A percentile compares a stretch with the other conserved stretches of the same genome.
Conservation (phyloP, 2,888 invertebrate species). For the Dorcus hopei region DNA sequence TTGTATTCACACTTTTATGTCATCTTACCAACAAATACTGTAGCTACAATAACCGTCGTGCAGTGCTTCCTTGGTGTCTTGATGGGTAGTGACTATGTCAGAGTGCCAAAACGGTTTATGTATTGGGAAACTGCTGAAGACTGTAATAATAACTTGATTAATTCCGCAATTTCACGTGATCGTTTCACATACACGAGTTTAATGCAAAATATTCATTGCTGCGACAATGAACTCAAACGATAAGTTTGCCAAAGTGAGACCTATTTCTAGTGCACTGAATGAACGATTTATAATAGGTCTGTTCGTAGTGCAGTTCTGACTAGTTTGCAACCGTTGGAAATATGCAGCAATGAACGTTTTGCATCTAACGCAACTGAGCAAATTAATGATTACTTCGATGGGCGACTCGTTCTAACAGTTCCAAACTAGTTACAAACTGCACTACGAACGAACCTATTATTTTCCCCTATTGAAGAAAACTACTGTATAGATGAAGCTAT, state of each 20-base stretch:
- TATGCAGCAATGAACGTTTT: no score
- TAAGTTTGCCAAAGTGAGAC: slow-evolving; percentile 29
- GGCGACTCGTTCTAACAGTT: no score
- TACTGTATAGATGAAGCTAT: slow-evolving; percentile 36
- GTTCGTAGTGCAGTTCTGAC: no score
- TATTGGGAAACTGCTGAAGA: slow-evolving; percentile 29
- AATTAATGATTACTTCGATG: no score
- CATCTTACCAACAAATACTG: background rate
- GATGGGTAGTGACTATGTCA: slow-evolving; percentile 26
- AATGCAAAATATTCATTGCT: slow-evolving; percentile 29
- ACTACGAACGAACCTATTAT: no score
- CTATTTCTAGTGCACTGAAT: slow-evolving; percentile 22
- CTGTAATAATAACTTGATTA: slow-evolving; percentile 20
- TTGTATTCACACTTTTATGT: background rate
- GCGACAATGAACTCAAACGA: slow-evolving; percentile 26
- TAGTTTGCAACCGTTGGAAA: no score
- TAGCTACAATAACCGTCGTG: background rate
- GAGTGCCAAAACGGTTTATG: slow-evolving; percentile 26
- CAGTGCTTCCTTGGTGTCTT: slow-evolving; percentile 23
- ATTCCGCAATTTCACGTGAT: slow-evolving; percentile 21
- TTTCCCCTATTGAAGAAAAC: slow-evolving; percentile 29
- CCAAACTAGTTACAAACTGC: no score
- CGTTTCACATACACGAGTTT: slow-evolving; percentile 28
- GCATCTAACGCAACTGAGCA: no score
- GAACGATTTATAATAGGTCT: no score